Percentiles rank a stretch among this genome's conserved stretches.
These are phyloP conservation scores for Notarius quadriscutis DNA, from an alignment of 2,113 vertebrate genomes.

Conservation along the genomic window DNA sequence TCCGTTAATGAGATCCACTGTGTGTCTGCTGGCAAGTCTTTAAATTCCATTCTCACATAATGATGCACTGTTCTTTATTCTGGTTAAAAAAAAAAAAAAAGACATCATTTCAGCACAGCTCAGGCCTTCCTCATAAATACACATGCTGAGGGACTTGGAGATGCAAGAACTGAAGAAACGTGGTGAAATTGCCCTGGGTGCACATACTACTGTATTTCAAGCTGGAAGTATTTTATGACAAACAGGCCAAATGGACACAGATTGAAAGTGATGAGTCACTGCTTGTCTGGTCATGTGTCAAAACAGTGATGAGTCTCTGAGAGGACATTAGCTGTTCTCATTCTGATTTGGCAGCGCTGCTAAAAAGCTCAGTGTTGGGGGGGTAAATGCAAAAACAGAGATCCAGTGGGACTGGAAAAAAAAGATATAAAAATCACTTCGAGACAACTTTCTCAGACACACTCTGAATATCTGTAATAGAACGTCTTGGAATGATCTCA, in stretches of 20 bases:
- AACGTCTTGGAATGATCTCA: slow-evolving; percentile 6
- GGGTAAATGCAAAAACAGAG: slow-evolving; percentile 1
- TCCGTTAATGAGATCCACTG: slow-evolving; percentile 44
- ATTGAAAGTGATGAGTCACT: slow-evolving; percentile 45
- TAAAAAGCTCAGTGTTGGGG: background rate
- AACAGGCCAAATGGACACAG: slow-evolving; percentile 36
- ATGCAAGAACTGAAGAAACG: background rate
- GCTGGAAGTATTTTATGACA: slow-evolving; percentile 17
- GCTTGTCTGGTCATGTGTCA: slow-evolving; percentile 41
- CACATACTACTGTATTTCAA: background rate
- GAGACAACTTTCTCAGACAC: background rate
- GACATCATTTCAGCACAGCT: background rate
- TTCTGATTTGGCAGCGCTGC: slow-evolving; percentile 7
- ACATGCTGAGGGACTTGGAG: background rate
- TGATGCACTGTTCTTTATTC: background rate
- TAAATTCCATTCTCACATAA: slow-evolving; percentile 33
- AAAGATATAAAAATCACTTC: slow-evolving; percentile 6
- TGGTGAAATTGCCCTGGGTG: background rate
- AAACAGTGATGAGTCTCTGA: slow-evolving; percentile 30
- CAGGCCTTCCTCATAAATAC: slow-evolving; percentile 25
- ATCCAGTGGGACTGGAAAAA: background rate
- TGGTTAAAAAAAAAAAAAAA: background rate
- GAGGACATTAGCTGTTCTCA: slow-evolving; percentile 41
- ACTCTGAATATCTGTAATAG: background rate
- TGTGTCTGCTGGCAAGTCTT: slow-evolving; percentile 38